phyloP scores from a whole-genome alignment of 1,140 invertebrate genomes.

The Micrasema longulum region DNA sequence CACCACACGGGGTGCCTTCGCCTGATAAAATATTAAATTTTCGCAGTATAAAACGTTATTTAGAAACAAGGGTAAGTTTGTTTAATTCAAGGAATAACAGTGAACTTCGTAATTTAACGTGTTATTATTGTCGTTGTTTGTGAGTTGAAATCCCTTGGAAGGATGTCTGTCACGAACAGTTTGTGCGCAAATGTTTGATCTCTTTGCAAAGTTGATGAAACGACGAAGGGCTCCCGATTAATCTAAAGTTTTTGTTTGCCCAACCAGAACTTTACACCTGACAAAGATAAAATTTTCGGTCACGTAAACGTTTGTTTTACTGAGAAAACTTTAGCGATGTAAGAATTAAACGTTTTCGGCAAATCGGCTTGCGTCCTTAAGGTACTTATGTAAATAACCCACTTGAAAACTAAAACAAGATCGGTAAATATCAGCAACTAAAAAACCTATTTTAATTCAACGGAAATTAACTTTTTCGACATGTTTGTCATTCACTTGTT shows the following conservation, averaged over 20 bases:
- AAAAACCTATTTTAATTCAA: no score
- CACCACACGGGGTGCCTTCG: no score
- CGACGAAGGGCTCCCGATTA: slow-evolving; percentile 28
- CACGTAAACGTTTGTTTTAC: slow-evolving; percentile 21
- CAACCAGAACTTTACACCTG: slow-evolving; percentile 24
- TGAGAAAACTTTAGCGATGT: background rate
- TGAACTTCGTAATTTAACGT: slow-evolving; percentile 24
- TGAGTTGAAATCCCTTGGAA: slow-evolving; percentile 5
- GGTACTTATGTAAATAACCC: background rate
- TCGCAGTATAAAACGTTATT: no score
- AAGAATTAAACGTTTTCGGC: no score
- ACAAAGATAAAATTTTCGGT: slow-evolving; percentile 21
- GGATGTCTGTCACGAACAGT: slow-evolving; percentile 30
- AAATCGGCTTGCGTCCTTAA: background rate
- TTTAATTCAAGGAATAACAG: slow-evolving; percentile 10
- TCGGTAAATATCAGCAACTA: no score
- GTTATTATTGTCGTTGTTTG: slow-evolving; percentile 30
- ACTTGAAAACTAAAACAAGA: background rate
- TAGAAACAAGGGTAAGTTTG: slow-evolving; percentile 6
- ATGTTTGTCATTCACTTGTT: no score
- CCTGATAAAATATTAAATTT: no score
- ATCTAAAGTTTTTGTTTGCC: slow-evolving; percentile 31
- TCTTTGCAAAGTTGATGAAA: slow-evolving; percentile 28
- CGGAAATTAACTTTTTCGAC: background rate
- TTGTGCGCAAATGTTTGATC: slow-evolving; percentile 30